Conservation (phyloP, 2,888 invertebrate genomes). For the Pomacea canaliculata region DNA sequence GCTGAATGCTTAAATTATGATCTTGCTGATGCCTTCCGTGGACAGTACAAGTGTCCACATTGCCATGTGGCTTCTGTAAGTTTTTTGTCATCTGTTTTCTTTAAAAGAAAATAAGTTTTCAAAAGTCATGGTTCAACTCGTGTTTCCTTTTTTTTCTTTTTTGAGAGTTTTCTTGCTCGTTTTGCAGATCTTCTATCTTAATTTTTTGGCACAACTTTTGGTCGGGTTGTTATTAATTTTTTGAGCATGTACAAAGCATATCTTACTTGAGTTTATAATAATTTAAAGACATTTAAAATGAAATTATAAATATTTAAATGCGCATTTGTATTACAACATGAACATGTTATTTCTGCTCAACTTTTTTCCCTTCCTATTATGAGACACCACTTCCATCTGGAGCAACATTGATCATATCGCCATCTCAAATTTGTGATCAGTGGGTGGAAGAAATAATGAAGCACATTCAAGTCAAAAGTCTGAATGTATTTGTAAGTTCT, state of each 20-base stretch:
- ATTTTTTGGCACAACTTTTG: too few relatives aligned
- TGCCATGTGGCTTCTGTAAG: slow-evolving; percentile 74
- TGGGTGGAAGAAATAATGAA: slow-evolving; percentile 80
- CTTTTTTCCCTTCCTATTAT: too few relatives aligned
- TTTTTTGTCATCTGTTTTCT: slow-evolving; percentile 6
- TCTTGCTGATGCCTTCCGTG: slow-evolving; percentile 60
- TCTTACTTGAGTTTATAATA: too few relatives aligned
- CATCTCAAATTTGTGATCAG: slow-evolving; percentile 77
- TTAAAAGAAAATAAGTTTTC: not conserved
- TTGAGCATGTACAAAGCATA: too few relatives aligned
- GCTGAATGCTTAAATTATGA: slow-evolving; percentile 75
- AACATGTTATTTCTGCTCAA: too few relatives aligned
- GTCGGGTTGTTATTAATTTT: too few relatives aligned
- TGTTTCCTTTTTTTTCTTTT: not conserved
- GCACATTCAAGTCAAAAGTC: slow-evolving; percentile 73
- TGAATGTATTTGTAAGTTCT: slow-evolving; percentile 68
- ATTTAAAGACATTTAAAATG: too few relatives aligned
- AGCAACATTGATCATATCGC: slow-evolving; percentile 82
- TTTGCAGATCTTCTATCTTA: not conserved
- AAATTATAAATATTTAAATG: too few relatives aligned
- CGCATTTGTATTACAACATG: too few relatives aligned
- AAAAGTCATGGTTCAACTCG: not conserved
- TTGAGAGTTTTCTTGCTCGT: not conserved
- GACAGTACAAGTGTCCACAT: slow-evolving; percentile 76
- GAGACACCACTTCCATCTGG: slow-evolving; percentile 73